Evolutionary conservation across 1,140 invertebrate genomes (phyloP), one percentile per base, ranked within the genome.

Genomic region (Nixonia krombeini): DNA sequence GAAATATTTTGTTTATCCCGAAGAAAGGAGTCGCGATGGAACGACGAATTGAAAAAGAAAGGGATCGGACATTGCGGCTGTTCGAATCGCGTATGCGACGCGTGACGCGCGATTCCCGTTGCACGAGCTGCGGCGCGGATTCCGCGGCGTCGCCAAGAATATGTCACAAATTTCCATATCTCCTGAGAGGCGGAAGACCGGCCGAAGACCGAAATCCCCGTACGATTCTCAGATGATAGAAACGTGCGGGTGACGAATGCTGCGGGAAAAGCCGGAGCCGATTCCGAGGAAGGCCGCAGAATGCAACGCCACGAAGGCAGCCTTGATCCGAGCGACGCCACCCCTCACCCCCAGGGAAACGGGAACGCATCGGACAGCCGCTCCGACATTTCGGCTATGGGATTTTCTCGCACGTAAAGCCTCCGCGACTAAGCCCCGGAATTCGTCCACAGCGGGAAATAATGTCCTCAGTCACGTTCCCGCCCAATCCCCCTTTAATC

Each of bases 91-190:
- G n/a, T n/a, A n/a, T n/a, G n/a, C n/a, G n/a, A n/a, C n/a, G n/a
- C n/a, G n/a, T n/a, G n/a, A n/a, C n/a, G n/a, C n/a, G n/a, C n/a
- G n/a, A n/a, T n/a, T n/a, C n/a, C n/a, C 38, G 25, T 45, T 40
- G 40, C 45, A 59, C 47, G 55, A 44, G 21, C 23, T 21, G 21
- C 9, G 8, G 31, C 25, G n/a, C n/a, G 41, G 29, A 68, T 62
- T 68, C 47, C 38, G 45, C 13, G 25, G 37, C 45, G 45, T 56
- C 46, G 42, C 25, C n/a, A n/a, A n/a, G 63, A 67, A 57, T 58
- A 58, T 59, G 38, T 44, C 23, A 41, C 49, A 46, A 66, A 71
- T 71, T 71, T 64, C 58, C 63, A 67, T 67, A 67, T 62, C 63
- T 47, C 56, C 28, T 7, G 63, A 44, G 64, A 59, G 17, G 31